Evolutionary conservation across 2,888 invertebrate species (phyloP).

Genomic region (Microctonus aethiopoides): DNA sequence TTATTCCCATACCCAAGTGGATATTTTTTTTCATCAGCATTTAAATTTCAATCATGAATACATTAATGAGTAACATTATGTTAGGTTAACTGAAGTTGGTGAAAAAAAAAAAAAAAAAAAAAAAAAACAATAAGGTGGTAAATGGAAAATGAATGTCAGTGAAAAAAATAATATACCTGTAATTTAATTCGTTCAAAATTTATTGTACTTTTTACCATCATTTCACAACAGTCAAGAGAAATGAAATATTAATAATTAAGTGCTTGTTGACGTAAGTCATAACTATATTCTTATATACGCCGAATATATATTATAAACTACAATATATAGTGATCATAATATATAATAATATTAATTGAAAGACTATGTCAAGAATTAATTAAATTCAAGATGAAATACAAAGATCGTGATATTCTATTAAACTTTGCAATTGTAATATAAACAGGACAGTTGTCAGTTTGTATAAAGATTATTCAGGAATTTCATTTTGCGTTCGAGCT

Average conservation of each 20-base stretch:
- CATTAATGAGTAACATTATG: no score
- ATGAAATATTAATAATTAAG: neutral
- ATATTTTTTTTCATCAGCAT: no score
- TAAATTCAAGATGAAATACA: neutral
- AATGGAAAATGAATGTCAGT: neutral
- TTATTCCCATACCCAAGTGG: no score
- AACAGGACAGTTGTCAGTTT: neutral
- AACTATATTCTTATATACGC: slow-evolving; percentile 8
- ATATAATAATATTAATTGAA: neutral
- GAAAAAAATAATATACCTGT: neutral
- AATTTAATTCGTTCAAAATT: neutral
- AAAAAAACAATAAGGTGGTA: neutral
- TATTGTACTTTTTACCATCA: neutral
- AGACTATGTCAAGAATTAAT: neutral
- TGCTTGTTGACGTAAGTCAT: neutral
- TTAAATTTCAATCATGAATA: no score
- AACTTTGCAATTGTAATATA: neutral
- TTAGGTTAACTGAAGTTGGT: no score
- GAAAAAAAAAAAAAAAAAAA: no score
- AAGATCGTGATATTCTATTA: neutral
- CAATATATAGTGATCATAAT: slow-evolving; percentile 16
- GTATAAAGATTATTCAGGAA: neutral
- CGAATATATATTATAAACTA: slow-evolving; percentile 29
- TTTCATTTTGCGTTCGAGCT: neutral
- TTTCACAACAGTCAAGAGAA: neutral